Conservation (phyloP, 1,140 invertebrate genomes). For the Conus ventricosus region DNA sequence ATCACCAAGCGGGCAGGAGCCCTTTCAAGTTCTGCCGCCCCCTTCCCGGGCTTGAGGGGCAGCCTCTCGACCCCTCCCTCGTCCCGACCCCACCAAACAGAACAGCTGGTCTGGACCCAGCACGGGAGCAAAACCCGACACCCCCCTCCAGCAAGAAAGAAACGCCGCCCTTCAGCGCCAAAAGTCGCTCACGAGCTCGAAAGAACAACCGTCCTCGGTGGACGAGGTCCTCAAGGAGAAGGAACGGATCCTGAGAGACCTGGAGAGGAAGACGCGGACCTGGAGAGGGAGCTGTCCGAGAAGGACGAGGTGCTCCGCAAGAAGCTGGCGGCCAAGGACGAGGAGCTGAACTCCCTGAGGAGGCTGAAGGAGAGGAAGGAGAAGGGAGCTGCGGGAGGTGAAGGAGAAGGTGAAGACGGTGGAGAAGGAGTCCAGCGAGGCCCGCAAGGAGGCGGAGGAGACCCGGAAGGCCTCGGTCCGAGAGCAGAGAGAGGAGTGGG, state of each 20-base stretch:
- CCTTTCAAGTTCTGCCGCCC: neutral
- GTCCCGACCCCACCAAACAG: neutral
- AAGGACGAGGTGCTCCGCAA: constrained; percentile 24
- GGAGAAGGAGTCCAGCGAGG: constrained; percentile 54
- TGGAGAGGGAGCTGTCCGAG: constrained; percentile 26
- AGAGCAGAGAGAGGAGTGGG: constrained; percentile 40
- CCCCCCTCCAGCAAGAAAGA: neutral
- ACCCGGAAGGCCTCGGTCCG: constrained; percentile 40
- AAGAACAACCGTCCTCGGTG: neutral
- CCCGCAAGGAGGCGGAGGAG: constrained; percentile 51
- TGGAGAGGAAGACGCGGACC: neutral
- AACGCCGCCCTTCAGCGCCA: neutral
- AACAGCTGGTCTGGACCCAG: neutral
- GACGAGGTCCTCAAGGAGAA: neutral
- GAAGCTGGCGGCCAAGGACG: constrained; percentile 37
- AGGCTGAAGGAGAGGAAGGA: constrained; percentile 54
- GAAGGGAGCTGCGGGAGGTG: constrained; percentile 39
- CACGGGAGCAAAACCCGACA: neutral
- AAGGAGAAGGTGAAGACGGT: constrained; percentile 46
- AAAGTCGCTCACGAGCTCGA: neutral
- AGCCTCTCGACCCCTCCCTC: neutral
- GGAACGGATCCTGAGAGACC: neutral
- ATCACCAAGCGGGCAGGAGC: neutral
- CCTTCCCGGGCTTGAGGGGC: neutral
- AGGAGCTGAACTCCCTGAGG: constrained; percentile 30